Percentiles rank a stretch among this genome's conserved stretches.
phyloP scores from a whole-genome alignment of 1,140 invertebrate genomes.

The Aphaenogaster floridana region DNA sequence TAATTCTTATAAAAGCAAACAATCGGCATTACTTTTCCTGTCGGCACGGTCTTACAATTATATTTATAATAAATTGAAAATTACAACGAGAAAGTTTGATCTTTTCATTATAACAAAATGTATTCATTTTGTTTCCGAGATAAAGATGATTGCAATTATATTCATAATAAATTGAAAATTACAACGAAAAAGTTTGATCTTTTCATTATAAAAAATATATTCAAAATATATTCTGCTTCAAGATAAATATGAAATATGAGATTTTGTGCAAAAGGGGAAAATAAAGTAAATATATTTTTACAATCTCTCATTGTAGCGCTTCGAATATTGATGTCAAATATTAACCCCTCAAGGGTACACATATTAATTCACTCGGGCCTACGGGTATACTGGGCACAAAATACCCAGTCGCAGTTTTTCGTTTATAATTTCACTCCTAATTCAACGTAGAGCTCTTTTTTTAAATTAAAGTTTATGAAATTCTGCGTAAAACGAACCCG shows the following conservation, averaged over 20 bases:
- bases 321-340: not conserved
- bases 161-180: conserved; percentile 32
- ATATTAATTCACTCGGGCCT: too few relatives aligned
- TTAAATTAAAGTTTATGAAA: too few relatives aligned
- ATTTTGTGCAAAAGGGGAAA: not conserved
- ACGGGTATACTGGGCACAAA: too few relatives aligned
- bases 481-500: too few relatives aligned
- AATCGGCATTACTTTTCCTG: not conserved
- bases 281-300: not conserved
- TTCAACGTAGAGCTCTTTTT: too few relatives aligned
- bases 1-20: conserved; percentile 28
- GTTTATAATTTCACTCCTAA: too few relatives aligned
- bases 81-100: not conserved
- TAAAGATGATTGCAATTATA: not conserved
- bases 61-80: conserved; percentile 33
- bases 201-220: not conserved
- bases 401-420: too few relatives aligned
- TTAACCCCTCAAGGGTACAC: not conserved
- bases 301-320: not conserved
- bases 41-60: not conserved
- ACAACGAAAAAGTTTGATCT: not conserved
- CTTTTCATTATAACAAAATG: not conserved
- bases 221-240: not conserved
- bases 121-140: not conserved
- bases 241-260: not conserved